phyloP scores from a whole-genome alignment of 2,113 vertebrate genomes.

The Pygoscelis adeliae region DNA sequence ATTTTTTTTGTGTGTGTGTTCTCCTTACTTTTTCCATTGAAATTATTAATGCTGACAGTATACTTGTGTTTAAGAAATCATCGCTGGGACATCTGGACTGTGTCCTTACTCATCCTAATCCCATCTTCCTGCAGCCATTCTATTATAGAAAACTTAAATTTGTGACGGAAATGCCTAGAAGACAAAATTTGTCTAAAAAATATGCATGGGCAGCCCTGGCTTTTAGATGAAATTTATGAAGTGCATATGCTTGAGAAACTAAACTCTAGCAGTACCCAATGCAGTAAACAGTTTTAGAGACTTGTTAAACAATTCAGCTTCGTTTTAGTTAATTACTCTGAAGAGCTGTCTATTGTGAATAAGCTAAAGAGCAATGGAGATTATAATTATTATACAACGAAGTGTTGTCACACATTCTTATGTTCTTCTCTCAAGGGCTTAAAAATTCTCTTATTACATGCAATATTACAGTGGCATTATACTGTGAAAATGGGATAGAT shows the following conservation, averaged over 20 bases:
- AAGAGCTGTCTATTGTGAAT: not conserved
- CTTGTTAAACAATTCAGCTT: slow-evolving; percentile 33
- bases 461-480: not conserved
- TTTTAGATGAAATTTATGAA: not conserved
- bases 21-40: not conserved
- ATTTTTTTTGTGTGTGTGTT: not conserved
- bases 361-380: not conserved
- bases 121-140: not conserved
- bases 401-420: not conserved
- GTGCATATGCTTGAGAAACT: not conserved
- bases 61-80: not conserved
- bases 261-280: not conserved
- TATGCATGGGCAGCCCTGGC: not conserved
- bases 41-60: not conserved
- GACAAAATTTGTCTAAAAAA: not conserved
- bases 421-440: not conserved
- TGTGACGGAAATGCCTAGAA: not conserved
- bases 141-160: not conserved
- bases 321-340: slow-evolving; percentile 19
- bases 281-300: slow-evolving; percentile 29
- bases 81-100: not conserved
- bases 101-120: not conserved
- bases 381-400: not conserved
- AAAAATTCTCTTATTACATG: not conserved
- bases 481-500: not conserved